Evolutionary conservation across 2,113 vertebrate species (phyloP), one percentile per base, ranked within the genome.

Genomic region (Pseudorhombus dupliciocellatus): DNA sequence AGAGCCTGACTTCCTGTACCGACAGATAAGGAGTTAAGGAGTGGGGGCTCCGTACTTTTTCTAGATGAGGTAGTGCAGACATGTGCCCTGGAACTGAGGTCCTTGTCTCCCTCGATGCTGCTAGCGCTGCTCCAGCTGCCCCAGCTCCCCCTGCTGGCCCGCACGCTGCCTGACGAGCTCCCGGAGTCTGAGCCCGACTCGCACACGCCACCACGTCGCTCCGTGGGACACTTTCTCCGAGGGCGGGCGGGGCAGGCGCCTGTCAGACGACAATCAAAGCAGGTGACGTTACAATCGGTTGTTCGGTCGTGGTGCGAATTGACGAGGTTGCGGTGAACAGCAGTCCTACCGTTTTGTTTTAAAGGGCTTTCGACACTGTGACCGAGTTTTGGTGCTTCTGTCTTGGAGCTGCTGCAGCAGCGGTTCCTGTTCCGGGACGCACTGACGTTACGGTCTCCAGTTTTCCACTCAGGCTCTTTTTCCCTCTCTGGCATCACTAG

Each of bases 111-210:
- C 0, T 99, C 98, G 0, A 96, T 93, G 85, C 98, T 99, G 88
- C 97, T 97, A 51, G 95, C 92, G 65, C 96, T 98, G 90, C 98
- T 99, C 96, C 98, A 99, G 92, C 97, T 99, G 52, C 97, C 96
- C 96, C 96, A 98, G 90, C 97, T 98, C 21, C 96, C 96, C 21
- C 97, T 93, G 93, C 97, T 98, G 84, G 96, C 96, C 24, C 96
- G 93, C 76, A 97, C 96, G 0, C 97, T 97, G 56, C 96, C 96
- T 0, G 95, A 96, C 0, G 96, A 98, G 87, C 98, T 98, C 84
- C 97, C 94, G 0, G 96, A 98, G 85, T 98, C 97, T 0, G 98
- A 99, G 71, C 98, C 96, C 0, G 96, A 98, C 85, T 98, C 97
- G 0, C 95, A 98, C 84, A 94, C 93, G 42, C 88, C 96, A 21